phyloP scores from a whole-genome alignment of 1,140 invertebrate genomes.

The Scaptomyza hsui region DNA sequence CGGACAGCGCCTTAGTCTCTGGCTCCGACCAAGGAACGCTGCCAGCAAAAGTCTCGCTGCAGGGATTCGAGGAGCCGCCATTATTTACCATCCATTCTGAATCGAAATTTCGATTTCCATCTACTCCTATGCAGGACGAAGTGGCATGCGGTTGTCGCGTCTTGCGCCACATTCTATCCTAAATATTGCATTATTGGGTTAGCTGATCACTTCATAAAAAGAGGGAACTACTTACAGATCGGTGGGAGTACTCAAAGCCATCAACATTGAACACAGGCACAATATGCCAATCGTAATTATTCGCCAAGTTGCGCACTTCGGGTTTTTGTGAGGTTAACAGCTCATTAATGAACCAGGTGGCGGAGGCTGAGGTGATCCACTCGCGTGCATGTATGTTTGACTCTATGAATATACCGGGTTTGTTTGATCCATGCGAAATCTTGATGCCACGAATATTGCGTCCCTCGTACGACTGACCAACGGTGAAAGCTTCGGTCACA shows the following conservation, averaged over 20 bases:
- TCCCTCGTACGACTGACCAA: constrained; percentile 85
- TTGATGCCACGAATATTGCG: constrained; percentile 86
- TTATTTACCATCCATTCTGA: constrained; percentile 86
- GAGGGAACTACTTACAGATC: constrained; percentile 60
- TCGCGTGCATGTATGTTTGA: constrained; percentile 85
- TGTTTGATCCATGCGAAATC: constrained; percentile 85
- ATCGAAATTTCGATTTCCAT: constrained; percentile 89
- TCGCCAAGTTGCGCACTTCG: constrained; percentile 77
- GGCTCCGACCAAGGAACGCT: constrained; percentile 89
- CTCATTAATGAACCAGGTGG: constrained; percentile 86
- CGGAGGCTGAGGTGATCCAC: constrained; percentile 87
- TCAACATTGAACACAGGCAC: constrained; percentile 90
- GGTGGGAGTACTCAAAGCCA: constrained; percentile 88
- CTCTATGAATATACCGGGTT: constrained; percentile 86
- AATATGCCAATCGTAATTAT: constrained; percentile 87
- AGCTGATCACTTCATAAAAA: neutral
- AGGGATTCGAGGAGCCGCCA: constrained; percentile 84
- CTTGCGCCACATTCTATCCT: constrained; percentile 86
- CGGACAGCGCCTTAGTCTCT: constrained; percentile 87
- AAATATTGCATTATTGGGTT: neutral
- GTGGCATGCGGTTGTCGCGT: constrained; percentile 81
- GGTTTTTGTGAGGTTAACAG: constrained; percentile 77
- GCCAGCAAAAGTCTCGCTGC: constrained; percentile 89
- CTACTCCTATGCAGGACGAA: constrained; percentile 86
- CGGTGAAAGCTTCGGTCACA: constrained; percentile 68